phyloP scores from a whole-genome alignment of 2,113 vertebrate genomes.

The Bufo bufo region DNA sequence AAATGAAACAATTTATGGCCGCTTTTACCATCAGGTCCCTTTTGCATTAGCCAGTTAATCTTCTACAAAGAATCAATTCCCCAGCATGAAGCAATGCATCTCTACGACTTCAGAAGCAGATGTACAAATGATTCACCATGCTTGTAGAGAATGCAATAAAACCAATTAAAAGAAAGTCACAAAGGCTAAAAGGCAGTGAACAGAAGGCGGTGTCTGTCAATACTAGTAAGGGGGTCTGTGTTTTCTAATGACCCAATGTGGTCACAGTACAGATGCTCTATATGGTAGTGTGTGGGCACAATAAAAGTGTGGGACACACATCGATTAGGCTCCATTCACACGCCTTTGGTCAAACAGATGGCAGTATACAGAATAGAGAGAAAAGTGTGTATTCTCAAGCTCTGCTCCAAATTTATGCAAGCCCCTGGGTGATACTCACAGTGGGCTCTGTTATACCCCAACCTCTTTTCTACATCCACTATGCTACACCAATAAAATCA shows the following conservation, averaged over 20 bases:
- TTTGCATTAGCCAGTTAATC: neutral
- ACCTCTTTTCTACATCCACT: too few relatives aligned
- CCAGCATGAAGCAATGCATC: neutral
- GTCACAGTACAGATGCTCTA: neutral
- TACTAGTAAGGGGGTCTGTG: neutral
- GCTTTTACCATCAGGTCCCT: neutral
- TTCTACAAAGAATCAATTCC: neutral
- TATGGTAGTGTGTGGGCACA: neutral
- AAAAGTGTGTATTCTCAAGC: neutral
- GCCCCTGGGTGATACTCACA: neutral
- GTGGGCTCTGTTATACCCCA: too few relatives aligned
- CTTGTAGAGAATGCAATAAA: neutral
- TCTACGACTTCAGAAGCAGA: neutral
- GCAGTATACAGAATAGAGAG: neutral
- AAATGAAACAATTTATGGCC: neutral
- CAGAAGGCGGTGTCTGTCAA: neutral
- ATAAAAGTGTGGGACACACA: neutral
- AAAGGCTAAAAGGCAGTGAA: neutral
- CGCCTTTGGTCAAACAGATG: neutral
- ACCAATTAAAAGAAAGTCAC: neutral
- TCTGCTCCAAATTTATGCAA: neutral
- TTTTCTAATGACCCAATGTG: neutral
- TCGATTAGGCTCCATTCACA: neutral
- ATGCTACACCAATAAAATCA: neutral
- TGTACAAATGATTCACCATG: neutral